Base-by-base conservation (phyloP, 2,888 invertebrate species). In the Oxyteleia sp. region DNA sequence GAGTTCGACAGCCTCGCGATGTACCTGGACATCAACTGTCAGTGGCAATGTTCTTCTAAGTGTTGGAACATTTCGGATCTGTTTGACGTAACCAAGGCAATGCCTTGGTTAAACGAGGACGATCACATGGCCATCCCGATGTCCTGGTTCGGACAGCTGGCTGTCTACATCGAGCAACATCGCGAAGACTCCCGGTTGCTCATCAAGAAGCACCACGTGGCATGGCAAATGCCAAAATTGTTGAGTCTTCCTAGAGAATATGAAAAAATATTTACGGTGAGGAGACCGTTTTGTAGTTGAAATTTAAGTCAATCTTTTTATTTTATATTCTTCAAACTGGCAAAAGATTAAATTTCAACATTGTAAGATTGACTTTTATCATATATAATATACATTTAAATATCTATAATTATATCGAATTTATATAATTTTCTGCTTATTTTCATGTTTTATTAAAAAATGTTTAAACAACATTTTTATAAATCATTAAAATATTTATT, bases 231-330 rank as follows among this genome's bases (percentile, higher is more conserved):
- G 89, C 99, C 99, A 16, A 95, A 96, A 87, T 95, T 99, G 86
- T 95, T 99, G 79, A 95, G 95, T 84, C 94, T 99, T 93, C 99
- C 99, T 64, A 95, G 96, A 81, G 97, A 97, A 92, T 99, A 99
- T 94, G 99, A 99, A 94, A 96, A 97, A 89, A 95, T 98, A 84
- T 98, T 98, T 93, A 97, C 97, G 93, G 96, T 96, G 93, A 92
- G 93, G 88, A 29, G 18, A 72, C n/a, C 18, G 8, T 45, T 41
- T 75, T 13, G 0, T 18, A 51, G 26, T 51, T 8, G 8, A 45
- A n/a, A n/a, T n/a, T n/a, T n/a, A n/a, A n/a, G n/a, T n/a, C n/a
- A n/a, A n/a, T n/a, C n/a, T n/a, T n/a, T n/a, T n/a, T n/a, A n/a
- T n/a, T n/a, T n/a, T n/a, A n/a, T n/a, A n/a, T n/a, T n/a, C n/a